These are phyloP conservation scores for Heloderma charlesbogerti DNA, from an alignment of 2,113 vertebrate species.

Conservation along the genomic window DNA sequence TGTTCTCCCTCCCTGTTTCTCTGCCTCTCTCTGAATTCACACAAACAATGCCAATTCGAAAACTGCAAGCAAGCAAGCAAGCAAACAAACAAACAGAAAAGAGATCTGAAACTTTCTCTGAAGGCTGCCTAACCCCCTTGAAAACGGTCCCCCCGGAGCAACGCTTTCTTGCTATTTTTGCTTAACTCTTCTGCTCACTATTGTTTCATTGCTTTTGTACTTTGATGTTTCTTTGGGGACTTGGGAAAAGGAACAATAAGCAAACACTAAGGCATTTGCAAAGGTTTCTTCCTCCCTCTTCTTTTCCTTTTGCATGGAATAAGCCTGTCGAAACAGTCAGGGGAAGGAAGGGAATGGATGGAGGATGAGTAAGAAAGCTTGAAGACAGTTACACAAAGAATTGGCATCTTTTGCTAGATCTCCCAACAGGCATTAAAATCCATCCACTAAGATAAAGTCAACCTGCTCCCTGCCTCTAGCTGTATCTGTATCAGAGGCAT, in stretches of 20 bases:
- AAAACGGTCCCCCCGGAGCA: slow-evolving; percentile 53
- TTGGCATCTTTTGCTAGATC: background rate
- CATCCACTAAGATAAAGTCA: background rate
- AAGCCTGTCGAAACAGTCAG: slow-evolving; percentile 3
- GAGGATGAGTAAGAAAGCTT: slow-evolving; percentile 1
- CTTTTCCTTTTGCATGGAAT: background rate
- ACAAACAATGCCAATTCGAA: slow-evolving; percentile 49
- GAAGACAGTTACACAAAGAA: background rate
- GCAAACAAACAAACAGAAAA: slow-evolving; percentile 6
- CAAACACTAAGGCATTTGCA: slow-evolving; percentile 48
- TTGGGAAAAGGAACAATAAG: slow-evolving; percentile 50
- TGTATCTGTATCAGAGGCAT: background rate
- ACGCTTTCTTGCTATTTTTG: slow-evolving; percentile 12
- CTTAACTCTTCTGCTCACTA: slow-evolving; percentile 54
- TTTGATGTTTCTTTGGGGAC: slow-evolving; percentile 65
- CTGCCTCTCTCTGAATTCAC: slow-evolving; percentile 10
- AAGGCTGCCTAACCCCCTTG: slow-evolving; percentile 61
- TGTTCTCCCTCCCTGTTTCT: slow-evolving; percentile 49
- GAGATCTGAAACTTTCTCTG: slow-evolving; percentile 65
- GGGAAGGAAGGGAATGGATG: slow-evolving; percentile 7
- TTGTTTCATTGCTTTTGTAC: slow-evolving; percentile 62
- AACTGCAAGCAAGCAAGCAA: slow-evolving; percentile 59
- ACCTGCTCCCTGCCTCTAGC: background rate
- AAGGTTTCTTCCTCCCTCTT: background rate
- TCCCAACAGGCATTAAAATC: background rate